Evolutionary conservation across 2,888 invertebrate species (phyloP), one percentile per base, ranked within the genome.

Genomic region (Stenodema calcarata): DNA sequence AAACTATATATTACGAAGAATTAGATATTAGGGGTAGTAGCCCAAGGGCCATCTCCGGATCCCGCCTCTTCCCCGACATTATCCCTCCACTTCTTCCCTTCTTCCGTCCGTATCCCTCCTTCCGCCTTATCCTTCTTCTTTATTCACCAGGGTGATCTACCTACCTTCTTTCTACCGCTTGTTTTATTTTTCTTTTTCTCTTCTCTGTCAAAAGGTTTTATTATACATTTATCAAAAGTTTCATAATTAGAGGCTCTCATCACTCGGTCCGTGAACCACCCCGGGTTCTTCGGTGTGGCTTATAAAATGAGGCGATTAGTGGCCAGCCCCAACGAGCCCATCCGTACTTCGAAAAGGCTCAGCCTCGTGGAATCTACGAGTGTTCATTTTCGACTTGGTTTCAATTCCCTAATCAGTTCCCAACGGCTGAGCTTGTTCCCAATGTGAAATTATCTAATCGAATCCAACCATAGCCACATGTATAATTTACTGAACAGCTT

Each of bases 21-120:
- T 85, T 85, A 85, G 85, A 76, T 76, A 85, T 85, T 85, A 85
- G 82, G 78, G 73, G 78, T 82, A n/a, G n/a, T n/a, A 69, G 87
- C 78, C 80, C 75, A 47, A 87, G 82, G 80, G 87, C 12, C 11
- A 35, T 78, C 78, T 42, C 6, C 42, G 44, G 18, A 44, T 11
- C 12, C 44, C 41, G 78, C 42, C 41, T 78, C 27, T 78, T 18
- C 30, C 75, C 70, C 70, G 35, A 14, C n/a, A 11, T 78, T 44
- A 44, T 44, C 78, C 78, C 41, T 78, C 78, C 78, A 18, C 44
- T 44, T 69, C 73, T 9, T 41, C 30, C 35, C 35, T 41, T 35
- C 73, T 4, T 27, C 14, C 30, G 7, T 73, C 16, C 73, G 35
- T 73, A 30, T 30, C 35, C 16, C 35, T 44, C 62, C 62, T 27